Base-by-base conservation (phyloP, 1,140 invertebrate species). In the Philotrypesis tridentata region DNA sequence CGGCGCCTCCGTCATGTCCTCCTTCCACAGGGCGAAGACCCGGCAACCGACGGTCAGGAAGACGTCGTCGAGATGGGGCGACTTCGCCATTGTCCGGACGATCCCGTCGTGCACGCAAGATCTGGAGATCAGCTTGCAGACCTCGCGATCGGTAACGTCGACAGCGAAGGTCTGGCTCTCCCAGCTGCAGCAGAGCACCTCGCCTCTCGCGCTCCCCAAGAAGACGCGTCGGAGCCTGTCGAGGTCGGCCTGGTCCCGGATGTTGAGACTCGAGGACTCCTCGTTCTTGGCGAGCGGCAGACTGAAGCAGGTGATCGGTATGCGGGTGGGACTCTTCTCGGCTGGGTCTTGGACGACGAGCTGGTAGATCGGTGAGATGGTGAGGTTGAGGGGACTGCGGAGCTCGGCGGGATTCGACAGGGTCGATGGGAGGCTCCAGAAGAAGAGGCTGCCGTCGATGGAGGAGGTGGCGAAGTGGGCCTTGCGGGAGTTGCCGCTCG, bases 71-170 rank as follows among this genome's bases (percentile, higher is more conserved):
- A 93, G 87, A 83, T 93, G 92, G 1, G 93, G 92, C 86, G 94
- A 95, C 85, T 92, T 84, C 63, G 12, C 84, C 29, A 94, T 90
- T 17, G 92, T 88, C 1, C 91, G 88, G 14, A 96, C 87, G 8
- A 94, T 93, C 1, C 95, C 95, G 85, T 96, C 94, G 85, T 96
- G 95, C 71, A 94, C 93, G 85, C 84, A 91, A 88, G 86, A 92
- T 85, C 80, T 86, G 85, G 71, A 88, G 63, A 86, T 89, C 85
- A 87, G 89, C 87, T 85, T 73, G 61, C 89, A 90, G 74, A 89
- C 90, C 86, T 94, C 93, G 3, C 89, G 89, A 82, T 91, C 92
- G 1, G 93, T 90, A 1, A 90, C 83, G 85, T 94, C 93, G 0
- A 91, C 89, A 82, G 92, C 92, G 60, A 93, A 92, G 79, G 93